Base-by-base conservation (phyloP, 2,888 invertebrate species). In the Ophraella communa region DNA sequence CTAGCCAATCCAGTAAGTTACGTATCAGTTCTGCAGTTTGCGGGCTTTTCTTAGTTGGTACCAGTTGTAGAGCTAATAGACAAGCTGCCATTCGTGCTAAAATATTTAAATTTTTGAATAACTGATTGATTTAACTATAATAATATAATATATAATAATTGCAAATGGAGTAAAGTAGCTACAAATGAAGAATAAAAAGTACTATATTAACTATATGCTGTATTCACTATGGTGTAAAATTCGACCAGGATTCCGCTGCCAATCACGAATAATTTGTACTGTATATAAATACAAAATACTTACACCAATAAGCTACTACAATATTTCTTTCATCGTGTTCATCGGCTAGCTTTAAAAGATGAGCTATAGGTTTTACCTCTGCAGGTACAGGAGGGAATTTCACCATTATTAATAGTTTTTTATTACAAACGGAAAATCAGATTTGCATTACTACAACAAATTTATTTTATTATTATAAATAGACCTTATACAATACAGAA, bases 281-380 rank as follows among this genome's bases (percentile, higher is more conserved):
- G 11, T 11, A 10, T 5, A 5, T 7, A 17, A 39, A 39, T 39
- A 39, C 14, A 39, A 14, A 35, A 39, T 66, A 77, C 85, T 81
- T 83, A 89, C 94, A 90, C 94, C 98, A 98, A 82, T 98, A 98
- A 52, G 94, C 90, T 45, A 98, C 89, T 33, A 95, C 90, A 35
- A 92, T 87, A 84, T 98, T 97, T 73, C 97, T 86, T 33, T 87
- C 84, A 77, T 97, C 96, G 85, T 98, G 96, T 82, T 97, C 96
- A 49, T 87, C 85, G 0, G 97, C 97, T 63, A 94, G 89, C 84
- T 96, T 98, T 67, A 98, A 83, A 79, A 93, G 95, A 81, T 95
- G 96, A 74, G 94, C 94, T 71, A 98, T 90, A 24, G 89, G 86
- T 82, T 94, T 96, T 45, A 98, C 84, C 65, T 89, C 87, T 1